Evolutionary conservation across 2,113 vertebrate species (phyloP), one percentile per base, ranked within the genome.

Genomic region (Mobula birostris): DNA sequence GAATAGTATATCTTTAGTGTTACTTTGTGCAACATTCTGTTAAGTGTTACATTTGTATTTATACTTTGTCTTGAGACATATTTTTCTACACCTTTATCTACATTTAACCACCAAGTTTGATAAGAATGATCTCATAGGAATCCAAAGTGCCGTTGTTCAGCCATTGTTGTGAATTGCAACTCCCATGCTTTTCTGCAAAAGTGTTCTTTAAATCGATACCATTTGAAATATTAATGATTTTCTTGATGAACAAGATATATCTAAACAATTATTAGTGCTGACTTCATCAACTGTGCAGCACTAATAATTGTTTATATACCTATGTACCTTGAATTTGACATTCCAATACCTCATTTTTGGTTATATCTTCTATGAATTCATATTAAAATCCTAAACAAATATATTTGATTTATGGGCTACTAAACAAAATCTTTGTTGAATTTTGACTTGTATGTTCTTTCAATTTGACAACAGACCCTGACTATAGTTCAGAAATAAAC

Each of bases 41-140:
- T 36, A 79, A 36, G 11, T 36, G 32, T 90, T 90, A n/a, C 85
- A 90, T 90, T 68, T 66, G 85, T 90, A 90, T 90, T 90, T 90
- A 36, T 90, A n/a, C n/a, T 21, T 15, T 90, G 61, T 66, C 85
- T 90, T 68, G 58, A 90, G 32, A 4, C 0, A 6, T 15, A 48
- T 66, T 68, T 32, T 19, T 68, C 61, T 61, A 1, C 40, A 7
- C 29, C 68, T 68, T 90, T 90, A 90, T 66, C 61, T 90, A 32
- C 61, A 66, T 66, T 90, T 90, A 32, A n/a, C 61, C 61, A 32
- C 19, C 14, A 1, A 32, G 29, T 17, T 90, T 90, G 58, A 90
- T 66, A 32, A 68, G 61, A 12, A 63, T 29, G n/a, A n/a, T 68
- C 85, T 32, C 29, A 32, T 68, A 58, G n/a, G 61, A 90, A 90